Evolutionary conservation across 1,140 invertebrate genomes (phyloP), one percentile per base, ranked within the genome.

Genomic region (Drosophila jambulina): DNA sequence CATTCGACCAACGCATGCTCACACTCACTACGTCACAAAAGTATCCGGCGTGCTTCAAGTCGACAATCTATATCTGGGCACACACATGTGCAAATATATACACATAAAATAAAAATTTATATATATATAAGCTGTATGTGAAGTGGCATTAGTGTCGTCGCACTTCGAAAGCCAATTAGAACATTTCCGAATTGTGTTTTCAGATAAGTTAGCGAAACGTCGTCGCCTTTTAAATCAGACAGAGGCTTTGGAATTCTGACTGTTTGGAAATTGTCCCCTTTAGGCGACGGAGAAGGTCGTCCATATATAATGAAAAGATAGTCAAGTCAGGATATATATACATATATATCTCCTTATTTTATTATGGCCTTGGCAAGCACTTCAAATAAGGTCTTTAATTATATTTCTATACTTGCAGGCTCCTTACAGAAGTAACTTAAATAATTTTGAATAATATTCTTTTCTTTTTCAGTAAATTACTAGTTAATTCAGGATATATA

Each of bases 121-220:
- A 23, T 34, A n/a, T 34, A 34, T 61, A 10, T n/a, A 48, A 48
- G 46, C 23, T 48, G 29, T n/a, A 10, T 43, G 43, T 72, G 53
- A 49, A 71, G 67, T 71, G 69, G 67, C 67, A 72, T 70, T 58
- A 72, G 67, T 71, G 69, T 71, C 69, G 64, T 59, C 69, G 69
- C 69, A 71, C 68, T 70, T 70, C 51, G 51, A 56, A 70, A 72
- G 45, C 69, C 67, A 72, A 72, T 72, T 72, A 72, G 67, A 72
- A 72, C 69, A 72, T 72, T 60, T 72, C 67, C 70, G 68, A 72
- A 72, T 70, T 51, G 67, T 70, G 51, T 71, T 69, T 56, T 69
- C 40, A 67, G 63, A 68, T 57, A 56, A 57, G 68, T 68, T 46
- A 69, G 51, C 51, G 32, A 23, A 54, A 70, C 48, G 63, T 69